Evolutionary conservation across 2,113 vertebrate species (phyloP), one percentile per base, ranked within the genome.

Genomic region (Misgurnus mizolepis): DNA sequence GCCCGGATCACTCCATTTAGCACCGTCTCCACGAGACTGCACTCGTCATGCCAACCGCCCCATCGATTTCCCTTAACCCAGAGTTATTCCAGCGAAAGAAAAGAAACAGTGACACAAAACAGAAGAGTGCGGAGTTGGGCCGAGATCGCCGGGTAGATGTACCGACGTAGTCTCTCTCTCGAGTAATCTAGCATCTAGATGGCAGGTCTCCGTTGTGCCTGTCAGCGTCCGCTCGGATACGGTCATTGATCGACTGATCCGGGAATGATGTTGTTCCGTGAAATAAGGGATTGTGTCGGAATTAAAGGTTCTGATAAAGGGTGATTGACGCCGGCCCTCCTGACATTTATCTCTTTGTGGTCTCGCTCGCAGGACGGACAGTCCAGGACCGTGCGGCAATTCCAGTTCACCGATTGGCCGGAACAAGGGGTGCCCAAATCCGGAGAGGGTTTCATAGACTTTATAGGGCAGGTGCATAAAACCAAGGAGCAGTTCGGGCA

Each of bases 401-500:
- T 99, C 93, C 98, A 99, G 94, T 99, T 99, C 88, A 99, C 98
- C 0, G 98, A 99, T 89, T 99, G 98, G 97, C 98, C 96, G 0
- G 97, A 99, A 40, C 97, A 99, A 86, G 98, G 97, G 0, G 97
- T 99, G 82, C 97, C 98, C 80, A 99, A 99, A 87, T 98, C 97
- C 0, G 98, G 97, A 18, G 98, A 99, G 89, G 97, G 97, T 27
- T 99, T 98, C 78, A 99, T 99, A 0, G 98, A 98, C 85, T 99
- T 99, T 89, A 99, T 98, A 0, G 98, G 98, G 41, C 97, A 98
- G 86, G 98, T 99, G 41, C 98, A 99, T 87, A 99, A 99, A 93
- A 99, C 98, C 87, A 99, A 99, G 95, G 98, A 99, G 85, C 98
- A 99, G 93, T 99, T 99, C 39, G 98, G 98, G 75, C 98, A 99